Evolutionary conservation across 2,797 vertebrate genomes (phyloP).

Genomic region (Melanotaenia boesemani): DNA sequence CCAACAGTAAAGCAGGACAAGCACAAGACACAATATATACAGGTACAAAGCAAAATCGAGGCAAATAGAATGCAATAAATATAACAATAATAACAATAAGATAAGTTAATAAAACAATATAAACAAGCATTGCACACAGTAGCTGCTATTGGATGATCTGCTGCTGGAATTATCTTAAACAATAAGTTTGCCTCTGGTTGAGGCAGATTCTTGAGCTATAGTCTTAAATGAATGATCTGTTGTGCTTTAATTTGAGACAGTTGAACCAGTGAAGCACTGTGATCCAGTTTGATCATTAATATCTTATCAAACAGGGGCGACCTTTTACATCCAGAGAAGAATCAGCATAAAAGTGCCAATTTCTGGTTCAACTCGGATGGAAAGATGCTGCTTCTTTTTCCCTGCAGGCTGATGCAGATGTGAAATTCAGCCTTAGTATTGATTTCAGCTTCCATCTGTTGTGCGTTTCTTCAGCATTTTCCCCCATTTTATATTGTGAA

Average conservation of each 20-base stretch:
- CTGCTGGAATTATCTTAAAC: too few relatives aligned
- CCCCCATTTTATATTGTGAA: conserved; percentile 70
- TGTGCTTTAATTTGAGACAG: not conserved
- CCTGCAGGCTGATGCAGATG: conserved; percentile 57
- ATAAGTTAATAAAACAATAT: too few relatives aligned
- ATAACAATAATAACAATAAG: too few relatives aligned
- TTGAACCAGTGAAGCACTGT: not conserved
- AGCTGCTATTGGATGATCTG: too few relatives aligned
- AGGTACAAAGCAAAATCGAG: too few relatives aligned
- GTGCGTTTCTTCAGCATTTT: conserved; percentile 65
- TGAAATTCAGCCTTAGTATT: conserved; percentile 65
- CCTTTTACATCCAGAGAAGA: not conserved
- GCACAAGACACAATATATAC: too few relatives aligned
- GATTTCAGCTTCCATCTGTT: conserved; percentile 80
- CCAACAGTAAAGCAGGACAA: too few relatives aligned
- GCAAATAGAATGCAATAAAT: too few relatives aligned
- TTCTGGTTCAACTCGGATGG: conserved; percentile 57
- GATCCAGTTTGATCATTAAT: not conserved
- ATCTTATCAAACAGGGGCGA: not conserved
- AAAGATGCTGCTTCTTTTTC: conserved; percentile 51
- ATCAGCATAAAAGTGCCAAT: not conserved
- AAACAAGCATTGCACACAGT: too few relatives aligned
- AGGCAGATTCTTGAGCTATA: too few relatives aligned
- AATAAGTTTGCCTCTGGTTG: too few relatives aligned
- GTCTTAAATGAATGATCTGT: too few relatives aligned